Conservation (phyloP, 2,113 vertebrate genomes). For the Pogonocichla stellata region DNA sequence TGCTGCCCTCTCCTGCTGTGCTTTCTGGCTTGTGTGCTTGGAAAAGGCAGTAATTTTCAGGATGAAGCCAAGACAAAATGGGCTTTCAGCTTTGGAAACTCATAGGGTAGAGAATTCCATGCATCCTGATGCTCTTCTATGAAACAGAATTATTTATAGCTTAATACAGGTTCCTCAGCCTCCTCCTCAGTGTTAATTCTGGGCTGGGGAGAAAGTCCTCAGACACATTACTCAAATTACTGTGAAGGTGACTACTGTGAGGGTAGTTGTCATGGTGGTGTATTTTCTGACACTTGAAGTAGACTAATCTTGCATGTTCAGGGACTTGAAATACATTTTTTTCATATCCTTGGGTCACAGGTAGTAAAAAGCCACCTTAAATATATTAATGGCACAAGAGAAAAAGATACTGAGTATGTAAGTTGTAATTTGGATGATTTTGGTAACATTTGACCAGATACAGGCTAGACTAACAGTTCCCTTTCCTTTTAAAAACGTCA, state of each 20-base stretch:
- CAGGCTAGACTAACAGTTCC: not conserved
- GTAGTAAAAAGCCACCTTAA: not conserved
- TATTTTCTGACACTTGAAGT: not conserved
- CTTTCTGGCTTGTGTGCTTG: not conserved
- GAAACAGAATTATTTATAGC: not conserved
- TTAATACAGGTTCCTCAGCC: not conserved
- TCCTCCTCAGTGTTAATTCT: not conserved
- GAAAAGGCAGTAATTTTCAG: not conserved
- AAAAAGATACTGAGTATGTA: not conserved
- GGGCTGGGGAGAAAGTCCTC: not conserved
- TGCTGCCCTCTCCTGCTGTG: constrained; percentile 68
- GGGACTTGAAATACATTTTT: not conserved
- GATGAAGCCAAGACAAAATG: not conserved
- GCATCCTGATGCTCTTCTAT: not conserved
- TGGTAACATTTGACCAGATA: not conserved
- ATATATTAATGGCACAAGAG: not conserved
- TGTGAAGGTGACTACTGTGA: rapidly evolving
- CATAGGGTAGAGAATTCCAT: not conserved
- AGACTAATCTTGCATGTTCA: not conserved
- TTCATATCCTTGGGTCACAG: not conserved
- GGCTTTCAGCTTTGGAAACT: not conserved
- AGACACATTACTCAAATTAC: not conserved
- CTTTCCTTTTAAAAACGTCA: not conserved
- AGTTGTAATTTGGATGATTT: not conserved
- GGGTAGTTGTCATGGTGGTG: not conserved